Evolutionary conservation across 2,888 invertebrate genomes (phyloP), one percentile per base, ranked within the genome.

Genomic region (Metellina segmentata): DNA sequence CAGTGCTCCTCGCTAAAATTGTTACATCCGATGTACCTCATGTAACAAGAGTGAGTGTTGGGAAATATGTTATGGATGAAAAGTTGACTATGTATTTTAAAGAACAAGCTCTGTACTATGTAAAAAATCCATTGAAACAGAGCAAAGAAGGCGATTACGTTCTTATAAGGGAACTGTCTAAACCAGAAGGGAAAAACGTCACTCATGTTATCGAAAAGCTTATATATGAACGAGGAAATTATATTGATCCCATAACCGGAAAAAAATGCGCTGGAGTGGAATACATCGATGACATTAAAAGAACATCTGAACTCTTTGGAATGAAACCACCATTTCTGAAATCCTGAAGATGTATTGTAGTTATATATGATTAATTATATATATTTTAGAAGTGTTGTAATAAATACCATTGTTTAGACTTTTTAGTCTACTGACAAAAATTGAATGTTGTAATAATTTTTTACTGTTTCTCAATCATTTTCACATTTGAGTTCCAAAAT

Each of bases 31-130:
- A 89, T 61, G n/a, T 89, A n/a, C 34, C 69, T 7, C 53, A 89
- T 69, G 82, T 69, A 19, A 2, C 61, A 7, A 89, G 49, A 82
- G 89, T 89, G 6, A 20, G 51, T n/a, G 82, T 82, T 16, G 20
- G 49, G 8, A 89, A 89, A 16, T 89, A 89, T 61, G 75, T 77
- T 52, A 89, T 89, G 89, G 89, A 89, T 20, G 70, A 82, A 70
- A 81, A 77, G 77, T 48, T 89, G 9, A 89, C 70, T 6, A 89
- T 89, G 89, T 85, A 90, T 70, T 90, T 90, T n/a, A 90, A 49
- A 61, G 90, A 90, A 51, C 20, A 49, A 19, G 16, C 19, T 6
- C n/a, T 19, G 20, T 61, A 52, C 13, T 90, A 90, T 79, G 90
- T 74, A 49, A n/a, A 79, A 71, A 85, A 85, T 79, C 52, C 75